phyloP scores from a whole-genome alignment of 2,113 vertebrate genomes.

The Halcyon senegalensis region DNA sequence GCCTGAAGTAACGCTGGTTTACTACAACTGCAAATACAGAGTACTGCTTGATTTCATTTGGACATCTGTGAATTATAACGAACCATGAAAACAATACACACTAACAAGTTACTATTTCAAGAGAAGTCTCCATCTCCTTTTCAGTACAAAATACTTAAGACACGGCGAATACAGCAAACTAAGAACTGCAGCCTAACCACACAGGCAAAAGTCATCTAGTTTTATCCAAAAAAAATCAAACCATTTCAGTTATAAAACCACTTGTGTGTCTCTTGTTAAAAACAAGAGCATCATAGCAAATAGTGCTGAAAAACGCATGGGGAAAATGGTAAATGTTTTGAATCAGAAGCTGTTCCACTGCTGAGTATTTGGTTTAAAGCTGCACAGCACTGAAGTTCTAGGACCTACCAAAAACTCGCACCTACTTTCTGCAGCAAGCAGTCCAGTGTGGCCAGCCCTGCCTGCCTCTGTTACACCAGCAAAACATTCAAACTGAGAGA shows the following conservation, averaged over 20 bases:
- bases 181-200: neutral
- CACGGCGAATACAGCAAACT: neutral
- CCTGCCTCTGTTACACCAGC: neutral
- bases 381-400: neutral
- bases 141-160: neutral
- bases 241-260: neutral
- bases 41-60: neutral
- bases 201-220: neutral
- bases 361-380: neutral
- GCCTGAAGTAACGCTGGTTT: neutral
- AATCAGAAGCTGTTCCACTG: neutral
- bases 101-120: neutral
- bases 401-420: neutral
- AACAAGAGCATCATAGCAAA: neutral
- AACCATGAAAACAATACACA: neutral
- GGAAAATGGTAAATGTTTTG: neutral
- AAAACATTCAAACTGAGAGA: neutral
- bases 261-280: neutral
- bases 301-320: accelerated
- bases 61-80: neutral
- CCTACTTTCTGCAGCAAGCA: neutral
- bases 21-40: neutral
- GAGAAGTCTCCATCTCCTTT: neutral
- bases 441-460: neutral
- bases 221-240: neutral